phyloP scores from a whole-genome alignment of 2,888 invertebrate species.

The Octonoba sinensis region DNA sequence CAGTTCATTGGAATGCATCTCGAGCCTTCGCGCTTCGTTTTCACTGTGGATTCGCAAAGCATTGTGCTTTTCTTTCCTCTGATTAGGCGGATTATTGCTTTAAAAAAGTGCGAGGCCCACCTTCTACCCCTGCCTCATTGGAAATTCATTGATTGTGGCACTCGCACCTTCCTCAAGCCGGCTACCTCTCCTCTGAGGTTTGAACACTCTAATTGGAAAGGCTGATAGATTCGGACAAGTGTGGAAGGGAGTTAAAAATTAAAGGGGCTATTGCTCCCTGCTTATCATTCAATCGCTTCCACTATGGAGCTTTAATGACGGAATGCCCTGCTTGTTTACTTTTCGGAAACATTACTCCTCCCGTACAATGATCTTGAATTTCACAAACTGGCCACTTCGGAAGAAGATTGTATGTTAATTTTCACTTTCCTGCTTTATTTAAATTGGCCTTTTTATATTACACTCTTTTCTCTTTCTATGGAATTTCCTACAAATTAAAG shows the following conservation, averaged over 20 bases:
- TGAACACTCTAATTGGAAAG: slow-evolving; percentile 34
- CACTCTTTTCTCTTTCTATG: too few relatives aligned
- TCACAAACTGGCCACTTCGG: too few relatives aligned
- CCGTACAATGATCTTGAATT: too few relatives aligned
- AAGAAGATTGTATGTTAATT: too few relatives aligned
- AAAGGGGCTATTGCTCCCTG: slow-evolving; percentile 5
- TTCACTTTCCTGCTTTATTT: too few relatives aligned
- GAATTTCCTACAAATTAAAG: too few relatives aligned
- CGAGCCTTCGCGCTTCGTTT: slow-evolving; percentile 26
- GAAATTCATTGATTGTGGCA: slow-evolving; percentile 48
- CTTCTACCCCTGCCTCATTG: slow-evolving; percentile 27
- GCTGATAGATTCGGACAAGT: slow-evolving; percentile 20
- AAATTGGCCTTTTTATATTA: too few relatives aligned
- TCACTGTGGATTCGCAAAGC: slow-evolving; percentile 22
- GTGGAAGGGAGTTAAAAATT: slow-evolving; percentile 27
- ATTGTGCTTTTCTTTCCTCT: slow-evolving; percentile 28
- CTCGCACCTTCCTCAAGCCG: slow-evolving; percentile 20
- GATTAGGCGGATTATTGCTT: slow-evolving; percentile 47
- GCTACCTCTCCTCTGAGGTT: slow-evolving; percentile 10
- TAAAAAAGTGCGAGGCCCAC: slow-evolving; percentile 13
- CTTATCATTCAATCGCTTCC: too few relatives aligned
- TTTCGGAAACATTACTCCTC: too few relatives aligned
- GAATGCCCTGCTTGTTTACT: too few relatives aligned
- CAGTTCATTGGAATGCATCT: slow-evolving; percentile 28
- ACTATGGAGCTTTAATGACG: too few relatives aligned